Evolutionary conservation across 2,113 vertebrate species (phyloP), one percentile per base, ranked within the genome.

Genomic region (Eupsittula cactorum): DNA sequence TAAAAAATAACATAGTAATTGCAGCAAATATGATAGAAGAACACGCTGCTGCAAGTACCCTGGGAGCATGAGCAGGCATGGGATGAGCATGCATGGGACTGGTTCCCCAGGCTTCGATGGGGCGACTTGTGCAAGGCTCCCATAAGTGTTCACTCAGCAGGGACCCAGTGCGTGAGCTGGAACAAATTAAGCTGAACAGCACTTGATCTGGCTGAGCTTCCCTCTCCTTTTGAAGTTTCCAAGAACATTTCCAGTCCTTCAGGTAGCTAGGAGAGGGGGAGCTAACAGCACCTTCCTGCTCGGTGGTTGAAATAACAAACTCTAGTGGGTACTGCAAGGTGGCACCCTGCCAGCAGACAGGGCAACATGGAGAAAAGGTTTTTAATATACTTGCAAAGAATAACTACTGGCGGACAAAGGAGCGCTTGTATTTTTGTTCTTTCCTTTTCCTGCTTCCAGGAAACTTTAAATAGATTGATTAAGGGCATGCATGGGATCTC

Each of bases 401-500:
- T 92, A 98, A 98, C 96, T 96, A 33, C 95, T 92, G 80, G 60
- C 91, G 69, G 92, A 98, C 97, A 98, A 98, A 98, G 97, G 95
- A 96, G 53, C 14, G 16, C 91, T 97, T 98, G 96, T 98, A 88
- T 97, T 98, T 98, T 97, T 98, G 97, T 97, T 96, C 96, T 98
- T 96, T 97, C 95, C 64, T 96, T 97, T 97, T 97, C 93, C 95
- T 97, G 94, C 94, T 98, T 97, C 97, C 97, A 97, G 97, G 95
- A 97, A 49, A 94, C 94, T 98, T 98, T 97, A 97, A 98, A 98
- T 95, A 97, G 96, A 93, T 96, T 86, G 90, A 96, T 95, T 97
- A 95, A 64, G 85, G 97, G 91, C 93, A 96, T 97, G 88, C 93
- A 97, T 93, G 96, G 96, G 96, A 98, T 98, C 94, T 95, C 96